Base-by-base conservation (phyloP, 2,888 invertebrate genomes). In the Hypselothyrea guttata region DNA sequence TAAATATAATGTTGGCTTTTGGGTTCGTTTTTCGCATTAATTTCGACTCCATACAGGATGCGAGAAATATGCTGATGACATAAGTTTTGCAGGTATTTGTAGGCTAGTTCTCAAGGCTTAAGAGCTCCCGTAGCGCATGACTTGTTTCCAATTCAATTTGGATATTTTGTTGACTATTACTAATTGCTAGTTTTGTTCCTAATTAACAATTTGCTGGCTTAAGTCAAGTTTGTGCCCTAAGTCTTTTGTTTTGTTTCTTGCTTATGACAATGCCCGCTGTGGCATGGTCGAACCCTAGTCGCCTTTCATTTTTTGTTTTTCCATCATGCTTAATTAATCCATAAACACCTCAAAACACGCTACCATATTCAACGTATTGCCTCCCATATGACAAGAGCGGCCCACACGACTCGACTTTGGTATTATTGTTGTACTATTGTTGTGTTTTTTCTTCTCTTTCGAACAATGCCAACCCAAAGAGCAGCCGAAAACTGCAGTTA, bases 311-410 rank as follows among this genome's bases (percentile, higher is more conserved):
- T 68, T 61, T 61, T 22, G 22, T 34, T 15, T 56, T 53, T 48
- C 31, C 70, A 82, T 66, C 64, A 57, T 46, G 47, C 72, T 63
- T 85, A 75, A 85, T 79, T 85, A 70, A 79, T 82, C 75, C 70
- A 85, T 81, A 81, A 81, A 81, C 86, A 81, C 84, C 66, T 85
- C 64, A 65, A 70, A 70, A 58, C 84, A 65, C 71, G 84, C 79
- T 85, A 81, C 84, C 67, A 67, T 67, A 63, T 77, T 78, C 60
- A 81, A 74, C 59, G 58, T 65, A 46, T 66, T 62, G 71, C 71
- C 75, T 77, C 71, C 75, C 81, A 64, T 55, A 62, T 63, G 58
- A 65, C 72, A 62, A 65, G 35, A 67, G 38, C 63, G 47, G 56
- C 73, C 76, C 68, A 72, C 73, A 75, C 76, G 42, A 57, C 34